Conservation (phyloP, 30 jellyfish, hydroid and myxozoan genomes). For the Sanderia malayensis region DNA sequence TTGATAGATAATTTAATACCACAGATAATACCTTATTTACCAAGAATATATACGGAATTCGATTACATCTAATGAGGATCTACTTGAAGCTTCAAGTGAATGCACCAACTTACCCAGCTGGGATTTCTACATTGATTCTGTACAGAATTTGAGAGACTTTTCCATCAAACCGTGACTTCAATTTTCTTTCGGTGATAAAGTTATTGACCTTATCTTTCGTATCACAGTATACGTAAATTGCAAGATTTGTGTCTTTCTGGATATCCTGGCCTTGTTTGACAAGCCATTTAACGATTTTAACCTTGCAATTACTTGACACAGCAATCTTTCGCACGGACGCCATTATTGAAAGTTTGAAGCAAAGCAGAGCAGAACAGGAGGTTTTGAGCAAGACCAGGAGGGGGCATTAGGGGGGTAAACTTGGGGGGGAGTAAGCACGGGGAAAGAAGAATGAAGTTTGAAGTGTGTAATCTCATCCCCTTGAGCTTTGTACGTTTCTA, state of each 20-base stretch:
- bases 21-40: too few relatives aligned
- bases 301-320: constrained; percentile 52
- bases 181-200: constrained; percentile 51
- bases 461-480: too few relatives aligned
- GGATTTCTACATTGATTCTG: constrained; percentile 55
- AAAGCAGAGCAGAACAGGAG: too few relatives aligned
- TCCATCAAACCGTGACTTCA: constrained; percentile 86
- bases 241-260: constrained; percentile 64
- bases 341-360: constrained; percentile 42
- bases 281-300: constrained; percentile 76
- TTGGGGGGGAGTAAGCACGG: too few relatives aligned
- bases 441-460: too few relatives aligned
- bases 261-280: constrained; percentile 79
- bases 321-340: constrained; percentile 76
- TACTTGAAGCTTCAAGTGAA: too few relatives aligned
- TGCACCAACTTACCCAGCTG: constrained; percentile 72
- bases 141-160: constrained; percentile 57
- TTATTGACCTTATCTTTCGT: constrained; percentile 24
- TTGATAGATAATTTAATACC: too few relatives aligned
- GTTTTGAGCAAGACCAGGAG: too few relatives aligned
- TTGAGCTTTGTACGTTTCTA: too few relatives aligned
- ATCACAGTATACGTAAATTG: constrained; percentile 59
- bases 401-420: too few relatives aligned
- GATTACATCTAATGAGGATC: too few relatives aligned
- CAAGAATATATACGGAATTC: too few relatives aligned